phyloP scores from a whole-genome alignment of 2,888 invertebrate species.

The Oasisia sp. region DNA sequence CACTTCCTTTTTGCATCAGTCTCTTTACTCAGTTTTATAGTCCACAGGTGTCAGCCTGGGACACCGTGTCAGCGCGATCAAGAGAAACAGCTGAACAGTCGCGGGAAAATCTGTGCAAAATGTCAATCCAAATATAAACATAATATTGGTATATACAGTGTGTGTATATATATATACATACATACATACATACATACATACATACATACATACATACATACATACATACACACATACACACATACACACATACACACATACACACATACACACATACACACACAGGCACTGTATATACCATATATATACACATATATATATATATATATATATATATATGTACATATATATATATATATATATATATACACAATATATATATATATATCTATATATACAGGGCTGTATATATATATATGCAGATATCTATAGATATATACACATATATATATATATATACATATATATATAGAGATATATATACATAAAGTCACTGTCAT shows the following conservation, averaged over 20 bases:
- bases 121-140: neutral
- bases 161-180: neutral
- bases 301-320: neutral
- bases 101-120: too few relatives aligned
- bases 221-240: too few relatives aligned
- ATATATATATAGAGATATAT: too few relatives aligned
- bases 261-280: neutral
- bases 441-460: neutral
- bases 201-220: neutral
- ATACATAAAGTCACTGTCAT: too few relatives aligned
- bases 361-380: neutral
- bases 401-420: neutral
- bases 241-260: neutral
- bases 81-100: too few relatives aligned
- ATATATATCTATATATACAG: neutral
- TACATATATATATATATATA: neutral
- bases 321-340: neutral
- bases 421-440: neutral
- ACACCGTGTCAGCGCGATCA: too few relatives aligned
- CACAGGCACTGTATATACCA: neutral
- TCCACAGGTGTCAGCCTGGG: too few relatives aligned
- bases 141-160: neutral
- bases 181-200: slow-evolving; percentile 1
- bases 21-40: too few relatives aligned
- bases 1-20: too few relatives aligned